These are phyloP conservation scores for Apamea epomidion DNA, from an alignment of 2,888 invertebrate species.

Conservation along the genomic window DNA sequence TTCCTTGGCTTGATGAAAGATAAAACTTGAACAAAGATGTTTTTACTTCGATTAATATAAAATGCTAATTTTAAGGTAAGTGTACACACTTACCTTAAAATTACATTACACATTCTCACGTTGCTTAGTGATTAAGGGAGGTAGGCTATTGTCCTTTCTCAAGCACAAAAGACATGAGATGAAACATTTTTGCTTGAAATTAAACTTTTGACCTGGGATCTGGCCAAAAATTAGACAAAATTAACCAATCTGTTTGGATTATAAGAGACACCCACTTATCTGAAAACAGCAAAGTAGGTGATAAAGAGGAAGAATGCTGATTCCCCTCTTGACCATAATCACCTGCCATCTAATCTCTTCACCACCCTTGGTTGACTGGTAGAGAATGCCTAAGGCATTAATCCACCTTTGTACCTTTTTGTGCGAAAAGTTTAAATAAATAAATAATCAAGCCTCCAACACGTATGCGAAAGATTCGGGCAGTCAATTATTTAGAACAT, in stretches of 20 bases:
- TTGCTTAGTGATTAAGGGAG: not conserved
- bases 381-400: too few relatives aligned
- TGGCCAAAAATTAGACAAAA: too few relatives aligned
- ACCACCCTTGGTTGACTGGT: too few relatives aligned
- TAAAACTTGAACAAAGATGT: not conserved
- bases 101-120: slow-evolving; percentile 16
- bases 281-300: too few relatives aligned
- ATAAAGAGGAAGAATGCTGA: too few relatives aligned
- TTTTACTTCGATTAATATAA: not conserved
- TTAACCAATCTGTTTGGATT: too few relatives aligned
- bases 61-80: not conserved
- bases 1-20: not conserved
- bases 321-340: not conserved
- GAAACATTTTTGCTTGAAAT: not conserved
- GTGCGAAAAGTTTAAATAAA: too few relatives aligned
- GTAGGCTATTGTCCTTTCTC: slow-evolving; percentile 15
- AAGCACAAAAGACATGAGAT: slow-evolving; percentile 4
- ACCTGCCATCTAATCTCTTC: too few relatives aligned
- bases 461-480: not conserved
- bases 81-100: too few relatives aligned
- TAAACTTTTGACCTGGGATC: too few relatives aligned
- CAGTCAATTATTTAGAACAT: not conserved
- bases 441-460: not conserved
- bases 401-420: too few relatives aligned
- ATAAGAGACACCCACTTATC: too few relatives aligned